These are phyloP conservation scores for Cydia strobilella DNA, from an alignment of 1,140 invertebrate genomes.

Conservation along the genomic window DNA sequence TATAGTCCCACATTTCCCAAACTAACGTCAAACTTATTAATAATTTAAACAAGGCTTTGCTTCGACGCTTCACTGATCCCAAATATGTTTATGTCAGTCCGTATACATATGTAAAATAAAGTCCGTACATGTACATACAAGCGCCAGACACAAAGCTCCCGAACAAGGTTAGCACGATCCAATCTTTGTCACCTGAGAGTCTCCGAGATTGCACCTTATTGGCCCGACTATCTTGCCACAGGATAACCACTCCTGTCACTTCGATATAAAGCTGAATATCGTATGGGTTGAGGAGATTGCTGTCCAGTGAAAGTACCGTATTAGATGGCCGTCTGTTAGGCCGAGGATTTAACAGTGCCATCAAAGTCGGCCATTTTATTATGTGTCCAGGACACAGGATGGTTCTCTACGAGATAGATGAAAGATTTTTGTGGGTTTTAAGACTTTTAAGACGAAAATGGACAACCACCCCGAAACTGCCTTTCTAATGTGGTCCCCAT, in stretches of 20 bases:
- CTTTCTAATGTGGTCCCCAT: too few species aligned
- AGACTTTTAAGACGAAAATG: too few species aligned
- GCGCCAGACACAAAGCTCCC: not conserved
- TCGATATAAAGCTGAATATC: not conserved
- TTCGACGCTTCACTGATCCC: not conserved
- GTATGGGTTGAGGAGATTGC: not conserved
- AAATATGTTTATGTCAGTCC: not conserved
- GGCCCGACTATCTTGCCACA: not conserved
- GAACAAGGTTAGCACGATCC: constrained; percentile 6
- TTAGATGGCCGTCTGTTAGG: not conserved
- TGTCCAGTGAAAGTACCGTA: constrained; percentile 8
- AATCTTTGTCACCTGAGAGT: constrained; percentile 14
- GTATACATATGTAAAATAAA: too few species aligned
- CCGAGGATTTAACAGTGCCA: not conserved
- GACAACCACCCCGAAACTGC: too few species aligned
- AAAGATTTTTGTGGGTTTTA: not conserved
- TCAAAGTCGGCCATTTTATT: constrained; percentile 4
- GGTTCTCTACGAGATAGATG: not conserved
- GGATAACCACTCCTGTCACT: not conserved
- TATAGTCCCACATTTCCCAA: too few species aligned
- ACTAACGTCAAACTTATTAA: too few species aligned
- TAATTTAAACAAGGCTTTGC: too few species aligned
- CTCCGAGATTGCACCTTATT: constrained; percentile 15
- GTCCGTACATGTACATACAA: not conserved
- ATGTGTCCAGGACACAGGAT: not conserved